Conservation (phyloP, 2,797 vertebrate species). For the Tolypeutes matacus region DNA sequence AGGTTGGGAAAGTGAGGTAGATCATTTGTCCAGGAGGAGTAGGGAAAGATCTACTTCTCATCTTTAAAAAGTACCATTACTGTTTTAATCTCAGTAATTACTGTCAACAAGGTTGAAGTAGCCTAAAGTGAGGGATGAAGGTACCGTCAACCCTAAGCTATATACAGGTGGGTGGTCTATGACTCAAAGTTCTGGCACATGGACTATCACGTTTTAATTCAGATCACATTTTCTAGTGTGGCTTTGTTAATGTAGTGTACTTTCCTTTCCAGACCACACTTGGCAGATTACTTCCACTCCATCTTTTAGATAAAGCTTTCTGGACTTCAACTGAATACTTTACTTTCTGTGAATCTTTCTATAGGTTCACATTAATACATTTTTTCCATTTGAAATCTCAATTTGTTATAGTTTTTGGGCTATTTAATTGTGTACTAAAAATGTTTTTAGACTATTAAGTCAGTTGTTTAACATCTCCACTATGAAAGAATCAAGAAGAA, state of each 20-base stretch:
- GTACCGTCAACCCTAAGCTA: not conserved
- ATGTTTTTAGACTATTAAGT: not conserved
- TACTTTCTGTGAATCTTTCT: not conserved
- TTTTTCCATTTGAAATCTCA: not conserved
- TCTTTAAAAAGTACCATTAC: not conserved
- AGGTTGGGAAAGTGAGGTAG: not conserved
- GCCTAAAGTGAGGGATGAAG: not conserved
- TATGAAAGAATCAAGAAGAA: constrained; percentile 52
- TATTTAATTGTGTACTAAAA: constrained; percentile 15
- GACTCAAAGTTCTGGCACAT: not conserved
- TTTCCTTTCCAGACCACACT: not conserved
- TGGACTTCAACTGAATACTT: not conserved
- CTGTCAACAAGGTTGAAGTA: not conserved
- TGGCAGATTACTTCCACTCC: not conserved
- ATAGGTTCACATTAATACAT: not conserved
- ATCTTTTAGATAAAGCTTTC: not conserved
- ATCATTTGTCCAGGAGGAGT: not conserved
- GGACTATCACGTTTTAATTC: not conserved
- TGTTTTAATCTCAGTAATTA: not conserved
- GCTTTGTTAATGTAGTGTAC: not conserved
- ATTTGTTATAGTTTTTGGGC: constrained; percentile 38
- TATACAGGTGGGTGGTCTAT: not conserved
- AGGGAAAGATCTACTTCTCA: not conserved
- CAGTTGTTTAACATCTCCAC: not conserved
- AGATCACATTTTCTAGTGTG: not conserved